These are phyloP conservation scores for Xestia xanthographa DNA, from an alignment of 2,888 invertebrate species.

Conservation along the genomic window DNA sequence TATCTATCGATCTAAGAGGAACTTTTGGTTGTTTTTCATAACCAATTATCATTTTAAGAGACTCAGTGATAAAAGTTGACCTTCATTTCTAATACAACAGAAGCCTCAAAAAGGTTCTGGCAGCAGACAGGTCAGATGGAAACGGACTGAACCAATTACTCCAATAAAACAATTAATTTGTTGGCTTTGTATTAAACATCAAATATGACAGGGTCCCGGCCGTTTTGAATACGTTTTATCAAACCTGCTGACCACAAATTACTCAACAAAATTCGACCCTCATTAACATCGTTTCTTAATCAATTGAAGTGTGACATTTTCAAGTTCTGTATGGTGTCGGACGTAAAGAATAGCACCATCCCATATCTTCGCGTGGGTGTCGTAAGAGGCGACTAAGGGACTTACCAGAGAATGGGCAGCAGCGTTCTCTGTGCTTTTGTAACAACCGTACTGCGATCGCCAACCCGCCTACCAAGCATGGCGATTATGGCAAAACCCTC, in stretches of 20 bases:
- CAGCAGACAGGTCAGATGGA: constrained; percentile 25
- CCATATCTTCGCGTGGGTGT: too few species aligned
- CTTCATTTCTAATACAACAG: background rate
- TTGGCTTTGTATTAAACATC: constrained; percentile 18
- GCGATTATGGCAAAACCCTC: too few species aligned
- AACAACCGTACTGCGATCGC: too few species aligned
- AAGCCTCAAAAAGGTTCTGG: background rate
- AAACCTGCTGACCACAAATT: background rate
- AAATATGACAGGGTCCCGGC: constrained; percentile 25
- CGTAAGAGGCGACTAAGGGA: too few species aligned
- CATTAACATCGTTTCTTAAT: constrained; percentile 5
- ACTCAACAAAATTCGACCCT: constrained; percentile 8
- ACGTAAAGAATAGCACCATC: too few species aligned
- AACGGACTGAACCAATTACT: constrained; percentile 21
- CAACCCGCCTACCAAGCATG: too few species aligned
- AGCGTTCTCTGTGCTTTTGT: too few species aligned
- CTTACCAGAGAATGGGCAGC: too few species aligned
- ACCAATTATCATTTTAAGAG: background rate
- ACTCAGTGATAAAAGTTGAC: background rate
- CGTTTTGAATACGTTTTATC: constrained; percentile 21
- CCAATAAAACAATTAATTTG: constrained; percentile 33
- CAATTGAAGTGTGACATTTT: constrained; percentile 16
- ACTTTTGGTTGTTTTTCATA: background rate
- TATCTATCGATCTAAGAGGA: background rate
- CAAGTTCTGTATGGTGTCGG: too few species aligned